Conservation (phyloP, 2,888 invertebrate genomes). For the Calephelis perditalis region DNA sequence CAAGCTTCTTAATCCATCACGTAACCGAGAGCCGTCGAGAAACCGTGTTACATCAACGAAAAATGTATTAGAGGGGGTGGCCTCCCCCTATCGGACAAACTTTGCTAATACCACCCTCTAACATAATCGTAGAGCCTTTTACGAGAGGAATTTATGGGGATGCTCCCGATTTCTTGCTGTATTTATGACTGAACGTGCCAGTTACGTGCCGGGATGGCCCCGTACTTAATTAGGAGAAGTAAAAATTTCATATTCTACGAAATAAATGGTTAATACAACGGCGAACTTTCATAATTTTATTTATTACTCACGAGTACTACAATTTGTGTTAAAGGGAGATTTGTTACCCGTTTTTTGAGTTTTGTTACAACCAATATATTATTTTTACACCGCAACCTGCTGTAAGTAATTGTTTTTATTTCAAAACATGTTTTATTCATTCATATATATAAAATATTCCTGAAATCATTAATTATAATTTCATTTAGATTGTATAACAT, state of each 20-base stretch:
- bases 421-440: no score
- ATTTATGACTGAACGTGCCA: constrained; percentile 70
- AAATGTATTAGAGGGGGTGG: constrained; percentile 75
- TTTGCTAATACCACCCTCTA: constrained; percentile 78
- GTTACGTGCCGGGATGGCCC: constrained; percentile 63
- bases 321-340: neutral
- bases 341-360: neutral
- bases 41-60: constrained; percentile 80
- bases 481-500: no score
- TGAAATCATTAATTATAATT: no score
- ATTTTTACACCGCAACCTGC: no score
- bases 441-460: no score
- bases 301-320: neutral
- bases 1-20: constrained; percentile 78
- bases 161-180: constrained; percentile 75
- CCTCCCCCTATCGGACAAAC: constrained; percentile 72
- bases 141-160: constrained; percentile 78
- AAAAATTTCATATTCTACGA: constrained; percentile 38
- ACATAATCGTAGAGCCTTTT: constrained; percentile 78
- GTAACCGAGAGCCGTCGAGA: constrained; percentile 77
- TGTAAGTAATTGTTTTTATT: no score
- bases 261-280: constrained; percentile 16
- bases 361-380: no score
- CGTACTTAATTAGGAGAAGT: constrained; percentile 66
- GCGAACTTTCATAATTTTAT: constrained; percentile 16